Evolutionary conservation across 2,113 vertebrate species (phyloP), one percentile per base, ranked within the genome.

Genomic region (Tringa solitaria): DNA sequence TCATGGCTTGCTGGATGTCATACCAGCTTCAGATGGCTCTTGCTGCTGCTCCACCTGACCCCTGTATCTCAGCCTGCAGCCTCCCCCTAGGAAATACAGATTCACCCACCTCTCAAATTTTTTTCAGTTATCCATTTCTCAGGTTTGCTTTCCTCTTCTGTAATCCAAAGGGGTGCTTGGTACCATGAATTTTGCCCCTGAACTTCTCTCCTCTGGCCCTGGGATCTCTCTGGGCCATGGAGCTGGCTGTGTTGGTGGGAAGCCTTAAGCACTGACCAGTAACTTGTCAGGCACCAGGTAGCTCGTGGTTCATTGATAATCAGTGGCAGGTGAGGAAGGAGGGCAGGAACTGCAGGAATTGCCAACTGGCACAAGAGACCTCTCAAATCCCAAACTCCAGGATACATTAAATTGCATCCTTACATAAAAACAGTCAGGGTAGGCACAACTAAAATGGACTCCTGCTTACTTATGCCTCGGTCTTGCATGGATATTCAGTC

Each of bases 1-100:
- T 5, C 14, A 10, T 0, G 2, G 32, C 56, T 43, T 84, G 32
- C 27, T 1, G 0, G 8, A 7, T 72, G 17, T 37, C 35, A 33
- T 2, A 1, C 11, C 15, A 12, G 17, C 50, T 63, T 70, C 56
- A 59, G 21, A 16, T 22, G 8, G 30, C 8, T 51, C 70, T 69
- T 54, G 19, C 51, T 78, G 60, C 39, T 60, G 45, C 26, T 92
- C n/a, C 35, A 15, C 30, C 22, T 1, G 0, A 67, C 11, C 15
- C n/a, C 8, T 23, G 5, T 74, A 26, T 74, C 9, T 53, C 24
- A 64, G 33, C 7, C 32, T 23, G 59, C 27, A 61, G 8, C 13
- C 19, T 61, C 21, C 35, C 45, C 20, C 6, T 4, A n/a, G 46
- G 54, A 79, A 84, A 39, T 54, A 35, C 1, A 8, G 20, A 23